Base-by-base conservation (phyloP, 2,797 vertebrate species). In the Dryobates pubescens region DNA sequence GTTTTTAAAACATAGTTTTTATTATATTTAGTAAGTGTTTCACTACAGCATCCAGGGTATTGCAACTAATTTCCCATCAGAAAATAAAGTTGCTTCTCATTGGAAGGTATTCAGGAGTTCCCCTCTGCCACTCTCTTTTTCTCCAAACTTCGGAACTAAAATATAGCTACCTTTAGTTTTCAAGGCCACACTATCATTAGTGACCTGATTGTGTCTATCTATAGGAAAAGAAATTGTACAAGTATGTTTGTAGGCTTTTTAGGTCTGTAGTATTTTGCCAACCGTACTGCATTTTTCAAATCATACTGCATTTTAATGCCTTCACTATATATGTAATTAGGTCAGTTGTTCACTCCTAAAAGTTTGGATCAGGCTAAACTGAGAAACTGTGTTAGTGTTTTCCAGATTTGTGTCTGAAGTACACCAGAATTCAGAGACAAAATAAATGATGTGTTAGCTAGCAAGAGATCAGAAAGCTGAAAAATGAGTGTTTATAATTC, bases 401-500 rank as follows among this genome's bases (percentile, higher is more conserved):
- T 90, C 30, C 54, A 63, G 68, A 95, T 93, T 45, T 91, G 63
- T 93, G 69, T 85, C 92, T 96, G 72, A 86, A 96, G 62, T 77
- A 24, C 32, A 73, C 29, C 67, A 94, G 64, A 70, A 87, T 57
- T 73, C 53, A 69, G 54, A 83, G 63, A 67, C 36, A 59, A 79
- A 88, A 95, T 79, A 72, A 82, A 86, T 90, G 88, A 89, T 79
- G 43, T 89, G 67, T 53, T 93, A 87, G 91, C 62, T 88, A 93
- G 92, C 32, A 78, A 87, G 75, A 89, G 80, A 88, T 87, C 82
- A 94, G 71, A 82, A 64, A 95, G 80, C 82, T 95, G 84, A 49
- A 96, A 90, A 97, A 94, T 32, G 87, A 93, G 67, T 82, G 79
- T 92, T 95, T 90, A 91, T 92, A 93, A 93, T 87, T 76, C 75